These are phyloP conservation scores for Odontomyia ornata DNA, from an alignment of 2,888 invertebrate species.

Conservation along the genomic window DNA sequence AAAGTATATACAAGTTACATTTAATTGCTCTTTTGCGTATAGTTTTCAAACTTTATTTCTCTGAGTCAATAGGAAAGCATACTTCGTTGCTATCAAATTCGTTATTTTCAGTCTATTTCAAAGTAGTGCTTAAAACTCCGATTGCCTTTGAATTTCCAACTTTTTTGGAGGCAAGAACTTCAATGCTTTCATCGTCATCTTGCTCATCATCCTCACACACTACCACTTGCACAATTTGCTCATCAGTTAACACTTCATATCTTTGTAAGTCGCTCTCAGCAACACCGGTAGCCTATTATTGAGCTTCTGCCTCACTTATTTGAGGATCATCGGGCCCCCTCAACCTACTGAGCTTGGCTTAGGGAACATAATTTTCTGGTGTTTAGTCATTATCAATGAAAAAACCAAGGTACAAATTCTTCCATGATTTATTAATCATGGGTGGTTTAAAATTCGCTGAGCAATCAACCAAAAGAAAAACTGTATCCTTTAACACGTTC, in stretches of 20 bases:
- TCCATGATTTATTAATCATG: background rate
- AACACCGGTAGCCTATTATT: background rate
- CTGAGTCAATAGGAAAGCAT: background rate
- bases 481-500: background rate
- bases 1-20: too few species aligned
- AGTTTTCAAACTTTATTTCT: background rate
- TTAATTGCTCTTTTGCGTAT: background rate
- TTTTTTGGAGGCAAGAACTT: background rate
- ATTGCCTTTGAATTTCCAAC: background rate
- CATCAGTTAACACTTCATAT: background rate
- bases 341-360: background rate
- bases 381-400: background rate
- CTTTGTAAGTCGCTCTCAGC: too few species aligned
- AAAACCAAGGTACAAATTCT: background rate
- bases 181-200: background rate
- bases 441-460: background rate
- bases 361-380: background rate
- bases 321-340: background rate
- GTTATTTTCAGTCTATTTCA: background rate
- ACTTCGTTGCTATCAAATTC: background rate
- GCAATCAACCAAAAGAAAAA: background rate
- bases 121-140: background rate
- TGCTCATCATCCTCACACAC: background rate
- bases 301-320: conserved; percentile 7
- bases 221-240: background rate